These are phyloP conservation scores for Apantesis nais DNA, from an alignment of 2,888 invertebrate species.

Conservation along the genomic window DNA sequence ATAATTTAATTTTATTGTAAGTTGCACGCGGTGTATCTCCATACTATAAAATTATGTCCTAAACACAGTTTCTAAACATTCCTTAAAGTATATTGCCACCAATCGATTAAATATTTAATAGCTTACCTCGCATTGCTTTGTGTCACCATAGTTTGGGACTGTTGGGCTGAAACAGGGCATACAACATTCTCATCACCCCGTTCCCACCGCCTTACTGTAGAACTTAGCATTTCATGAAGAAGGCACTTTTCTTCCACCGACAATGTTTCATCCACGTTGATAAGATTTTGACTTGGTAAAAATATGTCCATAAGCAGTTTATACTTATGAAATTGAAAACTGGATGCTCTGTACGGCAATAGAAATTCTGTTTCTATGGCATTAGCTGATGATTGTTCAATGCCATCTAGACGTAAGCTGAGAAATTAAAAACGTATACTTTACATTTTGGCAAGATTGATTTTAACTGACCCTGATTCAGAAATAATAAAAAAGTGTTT, in stretches of 20 bases:
- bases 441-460: background rate
- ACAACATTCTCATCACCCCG: constrained; percentile 85
- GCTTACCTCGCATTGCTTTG: constrained; percentile 61
- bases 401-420: constrained; percentile 87
- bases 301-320: constrained; percentile 86
- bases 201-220: constrained; percentile 84
- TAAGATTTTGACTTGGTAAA: constrained; percentile 79
- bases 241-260: constrained; percentile 77
- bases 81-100: too few species aligned
- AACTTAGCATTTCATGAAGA: constrained; percentile 86
- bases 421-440: constrained; percentile 41
- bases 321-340: constrained; percentile 86
- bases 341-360: constrained; percentile 85
- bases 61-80: background rate
- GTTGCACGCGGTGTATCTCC: too few species aligned
- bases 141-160: constrained; percentile 61
- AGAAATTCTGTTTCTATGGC: constrained; percentile 77
- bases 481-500: background rate
- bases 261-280: constrained; percentile 70
- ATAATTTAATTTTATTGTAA: too few species aligned
- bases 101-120: background rate
- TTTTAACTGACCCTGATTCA: background rate
- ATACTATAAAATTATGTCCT: background rate
- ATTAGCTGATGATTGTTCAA: constrained; percentile 80
- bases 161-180: constrained; percentile 76